phyloP scores from a whole-genome alignment of 2,113 vertebrate species.

The Lophochroa leadbeateri region DNA sequence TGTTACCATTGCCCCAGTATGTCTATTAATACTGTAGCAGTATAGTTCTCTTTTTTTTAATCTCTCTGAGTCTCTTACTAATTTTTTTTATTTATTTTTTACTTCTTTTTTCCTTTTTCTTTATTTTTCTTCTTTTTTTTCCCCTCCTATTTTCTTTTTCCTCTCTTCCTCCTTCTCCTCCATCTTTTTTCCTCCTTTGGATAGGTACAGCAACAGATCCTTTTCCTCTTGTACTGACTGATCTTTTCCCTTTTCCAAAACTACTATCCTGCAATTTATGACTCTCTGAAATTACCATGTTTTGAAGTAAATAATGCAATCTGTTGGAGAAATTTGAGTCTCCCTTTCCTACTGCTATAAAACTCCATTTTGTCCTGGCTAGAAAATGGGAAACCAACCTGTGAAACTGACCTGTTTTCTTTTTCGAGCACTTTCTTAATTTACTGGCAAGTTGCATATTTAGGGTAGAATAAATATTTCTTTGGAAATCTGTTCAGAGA shows the following conservation, averaged over 20 bases:
- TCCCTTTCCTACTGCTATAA: background rate
- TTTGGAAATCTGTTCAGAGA: background rate
- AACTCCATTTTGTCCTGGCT: background rate
- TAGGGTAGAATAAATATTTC: background rate
- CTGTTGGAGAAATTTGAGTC: background rate
- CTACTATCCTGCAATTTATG: background rate
- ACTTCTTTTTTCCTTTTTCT: background rate
- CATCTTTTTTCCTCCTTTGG: rapidly evolving
- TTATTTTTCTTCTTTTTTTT: no score
- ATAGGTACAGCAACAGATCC: background rate
- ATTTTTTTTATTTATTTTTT: background rate
- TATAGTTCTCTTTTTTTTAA: background rate
- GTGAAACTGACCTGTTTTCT: background rate
- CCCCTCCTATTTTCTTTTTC: no score
- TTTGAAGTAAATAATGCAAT: constrained; percentile 22
- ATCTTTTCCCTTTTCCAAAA: background rate
- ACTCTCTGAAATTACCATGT: background rate
- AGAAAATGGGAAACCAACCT: background rate
- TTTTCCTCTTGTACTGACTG: background rate
- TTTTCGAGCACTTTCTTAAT: constrained; percentile 1
- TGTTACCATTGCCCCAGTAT: background rate
- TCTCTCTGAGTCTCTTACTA: background rate
- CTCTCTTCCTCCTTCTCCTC: no score
- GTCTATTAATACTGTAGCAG: background rate
- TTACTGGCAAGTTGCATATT: background rate